Evolutionary conservation across 2,888 invertebrate species (phyloP), one percentile per base, ranked within the genome.

Genomic region (Drosophila falleni): DNA sequence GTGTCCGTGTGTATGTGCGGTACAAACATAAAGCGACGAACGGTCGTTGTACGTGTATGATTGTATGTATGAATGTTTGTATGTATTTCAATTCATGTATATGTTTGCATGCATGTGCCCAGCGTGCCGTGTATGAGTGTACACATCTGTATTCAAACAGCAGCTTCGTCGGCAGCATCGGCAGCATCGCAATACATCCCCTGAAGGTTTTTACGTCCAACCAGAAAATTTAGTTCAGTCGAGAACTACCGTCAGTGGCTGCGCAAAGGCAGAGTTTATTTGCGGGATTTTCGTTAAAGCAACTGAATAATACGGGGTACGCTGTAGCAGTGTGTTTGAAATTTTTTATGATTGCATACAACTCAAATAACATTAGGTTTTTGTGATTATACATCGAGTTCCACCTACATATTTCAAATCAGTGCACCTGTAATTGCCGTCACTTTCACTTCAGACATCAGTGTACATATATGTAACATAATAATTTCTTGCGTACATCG

Each of bases 131-230:
- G 55, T 62, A 50, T 68, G 41, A 31, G 41, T 35, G 64, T 64
- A 54, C 56, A 65, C 56, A 58, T 63, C 51, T 72, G 77, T 77
- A 63, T 68, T 68, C 56, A 77, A 59, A 58, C 78, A 50, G 78
- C 80, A 75, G 72, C 80, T 60, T 63, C 72, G 63, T 58, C 82
- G 53, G 55, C 80, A 68, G 75, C 75, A 76, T 75, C 74, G 53
- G 55, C 80, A 68, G 75, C 75, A 76, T 75, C 74, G 70, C 60
- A 46, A 61, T 72, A 87, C 86, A 92, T 92, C 92, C 93, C 93
- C 93, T 81, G 85, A 89, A 92, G 92, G 91, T 92, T 80, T 92
- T 91, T 91, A 89, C 81, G 89, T 84, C 91, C 91, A 89, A 90
- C 89, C 89, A 90, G 90, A 90, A 90, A 91, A 90, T 89, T 89